A percentile compares a stretch with the other conserved stretches of the same genome.
Evolutionary conservation across 2,797 vertebrate species (phyloP).

Genomic region (Prunella strophiata): DNA sequence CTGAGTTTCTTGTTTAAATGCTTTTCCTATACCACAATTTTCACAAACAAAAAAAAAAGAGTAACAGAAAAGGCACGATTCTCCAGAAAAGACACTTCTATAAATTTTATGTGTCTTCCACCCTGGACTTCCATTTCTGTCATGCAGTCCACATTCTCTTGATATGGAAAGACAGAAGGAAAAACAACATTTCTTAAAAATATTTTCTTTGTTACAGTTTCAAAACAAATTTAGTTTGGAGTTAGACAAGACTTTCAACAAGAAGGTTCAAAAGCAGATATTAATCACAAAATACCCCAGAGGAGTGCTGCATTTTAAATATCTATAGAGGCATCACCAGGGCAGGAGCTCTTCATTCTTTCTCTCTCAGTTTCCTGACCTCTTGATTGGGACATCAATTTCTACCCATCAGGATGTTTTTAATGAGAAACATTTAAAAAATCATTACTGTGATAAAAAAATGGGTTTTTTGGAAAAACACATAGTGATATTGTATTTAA

Average conservation of each 20-base stretch:
- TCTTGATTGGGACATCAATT: neutral
- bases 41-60: neutral
- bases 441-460: neutral
- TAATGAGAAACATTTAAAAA: neutral
- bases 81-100: neutral
- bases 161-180: neutral
- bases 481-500: neutral
- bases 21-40: neutral
- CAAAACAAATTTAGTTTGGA: neutral
- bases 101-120: neutral
- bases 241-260: neutral
- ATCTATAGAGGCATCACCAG: neutral
- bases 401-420: neutral
- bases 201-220: neutral
- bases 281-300: neutral
- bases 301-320: neutral
- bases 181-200: neutral
- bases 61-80: neutral
- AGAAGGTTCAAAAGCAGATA: neutral
- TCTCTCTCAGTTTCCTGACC: neutral
- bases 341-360: neutral
- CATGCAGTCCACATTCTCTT: neutral
- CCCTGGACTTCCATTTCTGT: neutral
- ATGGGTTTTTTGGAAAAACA: neutral
- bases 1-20: neutral